A percentile compares a stretch with the other conserved stretches of the same genome.
Evolutionary conservation across 2,113 vertebrate genomes (phyloP).

Genomic region (Beaufortia kweichowensis): DNA sequence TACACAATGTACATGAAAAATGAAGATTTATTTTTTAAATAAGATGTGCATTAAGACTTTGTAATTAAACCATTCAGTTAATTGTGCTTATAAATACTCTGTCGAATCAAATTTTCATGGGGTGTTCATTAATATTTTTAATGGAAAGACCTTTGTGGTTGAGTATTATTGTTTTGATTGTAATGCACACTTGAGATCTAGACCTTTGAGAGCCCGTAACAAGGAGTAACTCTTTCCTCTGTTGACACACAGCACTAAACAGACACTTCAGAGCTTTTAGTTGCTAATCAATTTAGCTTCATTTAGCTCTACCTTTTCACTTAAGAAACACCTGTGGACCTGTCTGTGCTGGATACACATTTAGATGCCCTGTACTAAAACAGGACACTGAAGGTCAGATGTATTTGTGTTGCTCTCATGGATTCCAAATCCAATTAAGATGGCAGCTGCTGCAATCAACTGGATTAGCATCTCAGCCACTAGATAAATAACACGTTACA

Average conservation of each 20-base stretch:
- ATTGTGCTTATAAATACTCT: no score
- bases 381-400: slow-evolving; percentile 48
- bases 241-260: neutral
- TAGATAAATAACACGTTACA: slow-evolving; percentile 53
- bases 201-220: neutral
- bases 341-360: neutral
- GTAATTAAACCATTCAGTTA: no score
- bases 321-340: neutral
- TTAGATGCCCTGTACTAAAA: slow-evolving; percentile 8
- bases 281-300: neutral
- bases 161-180: neutral
- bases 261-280: neutral
- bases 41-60: no score
- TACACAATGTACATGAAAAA: no score
- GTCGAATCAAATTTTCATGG: no score
- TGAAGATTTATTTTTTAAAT: no score
- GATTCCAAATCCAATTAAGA: slow-evolving; percentile 62
- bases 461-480: slow-evolving; percentile 54
- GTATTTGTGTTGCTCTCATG: slow-evolving; percentile 53
- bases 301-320: neutral
- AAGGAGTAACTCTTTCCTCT: neutral
- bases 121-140: no score
- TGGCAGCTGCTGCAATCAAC: slow-evolving; percentile 53
- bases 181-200: neutral
- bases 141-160: no score